Conservation (phyloP, 2,888 invertebrate genomes). For the Plagiodera versicolora region DNA sequence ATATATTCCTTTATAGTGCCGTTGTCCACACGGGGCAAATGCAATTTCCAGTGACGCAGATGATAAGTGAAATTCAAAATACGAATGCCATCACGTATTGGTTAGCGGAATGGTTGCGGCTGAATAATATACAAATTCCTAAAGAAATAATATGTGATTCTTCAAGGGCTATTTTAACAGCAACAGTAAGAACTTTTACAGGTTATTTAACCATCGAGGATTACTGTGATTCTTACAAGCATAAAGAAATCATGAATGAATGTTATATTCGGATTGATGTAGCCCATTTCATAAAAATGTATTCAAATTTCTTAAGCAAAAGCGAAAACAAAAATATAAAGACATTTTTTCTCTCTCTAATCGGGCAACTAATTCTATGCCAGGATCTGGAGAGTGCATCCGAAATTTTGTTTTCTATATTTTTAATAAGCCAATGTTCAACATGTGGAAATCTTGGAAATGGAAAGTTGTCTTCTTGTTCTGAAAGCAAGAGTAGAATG, state of each 20-base stretch:
- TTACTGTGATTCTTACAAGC: neutral
- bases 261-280: constrained; percentile 11
- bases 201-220: neutral
- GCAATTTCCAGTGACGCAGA: constrained; percentile 1
- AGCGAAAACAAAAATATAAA: neutral
- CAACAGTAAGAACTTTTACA: neutral
- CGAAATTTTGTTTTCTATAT: constrained; percentile 2
- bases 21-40: neutral
- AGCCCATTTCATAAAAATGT: constrained; percentile 14
- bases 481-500: neutral
- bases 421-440: neutral
- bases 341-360: constrained; percentile 1
- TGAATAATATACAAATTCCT: neutral
- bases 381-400: neutral
- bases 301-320: constrained; percentile 3
- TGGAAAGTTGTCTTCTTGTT: neutral
- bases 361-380: constrained; percentile 4
- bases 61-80: constrained; percentile 1
- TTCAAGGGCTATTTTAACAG: neutral
- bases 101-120: neutral
- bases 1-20: neutral
- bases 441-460: neutral
- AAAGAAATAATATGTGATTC: constrained; percentile 6
- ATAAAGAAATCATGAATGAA: neutral
- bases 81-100: neutral